These are phyloP conservation scores for Gymnoscelis rufifasciata DNA, from an alignment of 2,888 invertebrate genomes.

Conservation along the genomic window DNA sequence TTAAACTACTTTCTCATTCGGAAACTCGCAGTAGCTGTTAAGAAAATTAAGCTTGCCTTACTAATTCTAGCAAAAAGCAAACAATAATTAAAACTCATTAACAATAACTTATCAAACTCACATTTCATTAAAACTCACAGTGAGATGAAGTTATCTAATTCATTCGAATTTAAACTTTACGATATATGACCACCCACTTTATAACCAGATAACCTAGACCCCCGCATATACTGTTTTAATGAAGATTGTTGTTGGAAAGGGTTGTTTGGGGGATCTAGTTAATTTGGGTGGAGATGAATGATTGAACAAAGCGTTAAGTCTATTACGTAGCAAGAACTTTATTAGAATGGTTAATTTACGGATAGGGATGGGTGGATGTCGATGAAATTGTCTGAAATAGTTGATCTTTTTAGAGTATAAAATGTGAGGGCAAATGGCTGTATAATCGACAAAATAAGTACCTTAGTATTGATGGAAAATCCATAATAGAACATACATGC, in stretches of 20 bases:
- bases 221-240: conserved; percentile 35
- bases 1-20: no score
- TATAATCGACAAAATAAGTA: no score
- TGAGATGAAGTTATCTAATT: conserved; percentile 56
- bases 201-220: conserved; percentile 39
- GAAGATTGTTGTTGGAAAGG: conserved; percentile 44
- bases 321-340: conserved; percentile 74
- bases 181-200: conserved; percentile 59
- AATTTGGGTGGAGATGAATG: conserved; percentile 62
- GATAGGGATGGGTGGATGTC: conserved; percentile 35
- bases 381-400: conserved; percentile 23
- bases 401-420: no score
- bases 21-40: no score
- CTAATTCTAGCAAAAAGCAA: neutral
- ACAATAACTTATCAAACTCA: conserved; percentile 44
- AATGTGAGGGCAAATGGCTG: no score
- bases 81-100: conserved; percentile 9
- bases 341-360: conserved; percentile 68
- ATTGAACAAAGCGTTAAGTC: conserved; percentile 75
- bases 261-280: conserved; percentile 50
- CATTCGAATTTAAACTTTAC: conserved; percentile 61
- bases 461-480: no score
- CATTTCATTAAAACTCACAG: conserved; percentile 62
- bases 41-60: no score
- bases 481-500: no score